A percentile compares a stretch with the other conserved stretches of the same genome.
These are phyloP conservation scores for Pseudolycoriella hygida DNA, from an alignment of 2,888 invertebrate species.

Conservation along the genomic window DNA sequence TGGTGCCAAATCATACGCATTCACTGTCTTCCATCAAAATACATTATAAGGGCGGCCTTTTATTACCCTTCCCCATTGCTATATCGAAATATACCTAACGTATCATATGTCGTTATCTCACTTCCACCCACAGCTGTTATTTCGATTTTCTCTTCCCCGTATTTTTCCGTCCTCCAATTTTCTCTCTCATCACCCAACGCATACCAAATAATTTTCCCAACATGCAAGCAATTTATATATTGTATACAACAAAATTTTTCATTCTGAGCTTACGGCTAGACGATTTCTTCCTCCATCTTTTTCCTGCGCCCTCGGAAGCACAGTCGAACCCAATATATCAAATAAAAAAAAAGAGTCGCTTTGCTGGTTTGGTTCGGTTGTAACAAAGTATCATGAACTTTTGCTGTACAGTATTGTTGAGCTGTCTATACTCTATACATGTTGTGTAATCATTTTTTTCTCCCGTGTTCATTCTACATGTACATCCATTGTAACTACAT, in stretches of 20 bases:
- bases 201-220: too few relatives aligned
- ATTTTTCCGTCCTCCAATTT: not conserved
- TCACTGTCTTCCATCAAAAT: not conserved
- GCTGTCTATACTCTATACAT: not conserved
- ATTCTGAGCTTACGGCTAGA: slow-evolving; percentile 1
- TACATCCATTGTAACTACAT: too few relatives aligned
- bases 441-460: not conserved
- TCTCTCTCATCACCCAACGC: too few relatives aligned
- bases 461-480: too few relatives aligned
- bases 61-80: not conserved
- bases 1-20: not conserved
- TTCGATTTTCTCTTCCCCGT: not conserved
- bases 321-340: not conserved
- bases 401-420: not conserved
- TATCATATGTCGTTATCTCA: too few relatives aligned
- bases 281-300: slow-evolving; percentile 1
- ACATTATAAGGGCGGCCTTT: slow-evolving; percentile 3
- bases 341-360: not conserved
- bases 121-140: too few relatives aligned
- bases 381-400: not conserved
- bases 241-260: not conserved
- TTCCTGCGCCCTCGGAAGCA: not conserved
- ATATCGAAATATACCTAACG: too few relatives aligned
- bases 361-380: not conserved
- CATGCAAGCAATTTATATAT: too few relatives aligned